Percentiles rank a stretch among this genome's conserved stretches.
phyloP scores from a whole-genome alignment of 2,888 invertebrate genomes.

The Eristalinus sepulchralis region DNA sequence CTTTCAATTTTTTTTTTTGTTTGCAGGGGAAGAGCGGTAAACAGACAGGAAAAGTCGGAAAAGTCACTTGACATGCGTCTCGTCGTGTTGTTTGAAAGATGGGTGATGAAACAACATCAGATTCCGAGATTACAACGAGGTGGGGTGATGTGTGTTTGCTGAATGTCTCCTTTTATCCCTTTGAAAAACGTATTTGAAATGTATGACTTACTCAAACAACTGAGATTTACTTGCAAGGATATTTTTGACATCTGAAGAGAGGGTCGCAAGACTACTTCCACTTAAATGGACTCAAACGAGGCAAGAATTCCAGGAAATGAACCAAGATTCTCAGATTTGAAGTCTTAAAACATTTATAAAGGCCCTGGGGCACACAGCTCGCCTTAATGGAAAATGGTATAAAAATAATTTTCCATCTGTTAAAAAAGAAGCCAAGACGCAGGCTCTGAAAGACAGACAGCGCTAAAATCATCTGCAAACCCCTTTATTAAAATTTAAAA shows the following conservation, averaged over 20 bases:
- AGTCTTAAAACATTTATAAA: too few species aligned
- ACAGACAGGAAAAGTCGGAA: neutral
- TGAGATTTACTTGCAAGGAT: neutral
- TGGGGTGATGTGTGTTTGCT: neutral
- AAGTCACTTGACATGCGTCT: constrained; percentile 14
- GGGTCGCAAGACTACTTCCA: neutral
- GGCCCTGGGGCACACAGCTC: too few species aligned
- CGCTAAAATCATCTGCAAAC: too few species aligned
- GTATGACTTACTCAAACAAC: neutral
- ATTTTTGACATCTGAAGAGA: neutral
- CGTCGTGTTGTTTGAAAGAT: neutral
- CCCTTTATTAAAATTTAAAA: too few species aligned
- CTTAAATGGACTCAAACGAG: neutral
- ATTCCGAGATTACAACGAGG: neutral
- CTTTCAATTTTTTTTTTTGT: constrained; percentile 26
- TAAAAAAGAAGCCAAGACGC: too few species aligned
- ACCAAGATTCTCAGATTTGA: neutral
- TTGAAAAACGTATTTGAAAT: neutral
- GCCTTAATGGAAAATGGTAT: too few species aligned
- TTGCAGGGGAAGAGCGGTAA: neutral
- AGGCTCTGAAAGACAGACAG: too few species aligned
- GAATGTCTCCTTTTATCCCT: neutral
- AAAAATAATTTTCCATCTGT: too few species aligned
- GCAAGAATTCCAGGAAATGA: neutral
- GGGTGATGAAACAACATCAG: neutral